Conservation (phyloP, 2,888 invertebrate genomes). For the Mayetiola destructor region DNA sequence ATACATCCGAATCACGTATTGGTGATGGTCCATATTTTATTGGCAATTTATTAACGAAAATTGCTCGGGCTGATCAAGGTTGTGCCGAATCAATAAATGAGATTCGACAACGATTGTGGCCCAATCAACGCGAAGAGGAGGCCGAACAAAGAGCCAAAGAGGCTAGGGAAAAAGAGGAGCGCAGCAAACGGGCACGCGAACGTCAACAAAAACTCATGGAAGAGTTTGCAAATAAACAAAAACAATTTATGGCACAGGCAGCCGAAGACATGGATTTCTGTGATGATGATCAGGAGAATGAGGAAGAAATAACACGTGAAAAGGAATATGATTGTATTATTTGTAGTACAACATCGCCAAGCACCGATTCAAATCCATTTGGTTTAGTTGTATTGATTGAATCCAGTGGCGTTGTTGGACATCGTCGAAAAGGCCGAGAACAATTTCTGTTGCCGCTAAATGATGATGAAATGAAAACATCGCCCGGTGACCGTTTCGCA, state of each 20-base stretch:
- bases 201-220: constrained; percentile 85
- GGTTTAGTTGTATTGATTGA: constrained; percentile 75
- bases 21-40: constrained; percentile 86
- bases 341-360: constrained; percentile 79
- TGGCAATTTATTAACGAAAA: constrained; percentile 60
- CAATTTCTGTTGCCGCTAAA: constrained; percentile 43
- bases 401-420: constrained; percentile 78
- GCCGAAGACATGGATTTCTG: constrained; percentile 43
- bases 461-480: constrained; percentile 44
- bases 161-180: constrained; percentile 59
- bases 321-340: constrained; percentile 89
- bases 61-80: constrained; percentile 49
- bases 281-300: constrained; percentile 43
- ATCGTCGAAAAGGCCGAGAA: constrained; percentile 40
- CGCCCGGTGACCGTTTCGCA: constrained; percentile 50
- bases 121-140: constrained; percentile 62
- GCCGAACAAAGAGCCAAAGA: constrained; percentile 53
- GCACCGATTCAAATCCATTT: constrained; percentile 68
- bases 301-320: constrained; percentile 41
- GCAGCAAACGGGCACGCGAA: constrained; percentile 71
- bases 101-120: constrained; percentile 63
- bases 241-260: constrained; percentile 74
- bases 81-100: constrained; percentile 56
- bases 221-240: constrained; percentile 81
- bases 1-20: constrained; percentile 31